These are phyloP conservation scores for Calidris pugnax DNA, from an alignment of 2,113 vertebrate genomes.

Conservation along the genomic window DNA sequence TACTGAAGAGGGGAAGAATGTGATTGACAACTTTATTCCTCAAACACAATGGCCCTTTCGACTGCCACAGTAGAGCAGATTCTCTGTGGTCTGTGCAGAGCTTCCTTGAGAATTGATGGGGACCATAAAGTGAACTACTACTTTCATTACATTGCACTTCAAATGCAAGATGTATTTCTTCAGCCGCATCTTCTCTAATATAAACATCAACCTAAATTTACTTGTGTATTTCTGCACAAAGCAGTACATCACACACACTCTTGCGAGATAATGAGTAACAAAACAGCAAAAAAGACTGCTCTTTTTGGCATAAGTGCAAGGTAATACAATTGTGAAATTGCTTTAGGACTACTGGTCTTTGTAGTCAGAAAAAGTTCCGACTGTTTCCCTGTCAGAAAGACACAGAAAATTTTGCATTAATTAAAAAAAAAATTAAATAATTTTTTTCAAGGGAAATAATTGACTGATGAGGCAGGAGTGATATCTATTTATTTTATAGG, in stretches of 20 bases:
- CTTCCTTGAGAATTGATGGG: constrained; percentile 18
- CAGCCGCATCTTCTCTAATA: not conserved
- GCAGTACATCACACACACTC: not conserved
- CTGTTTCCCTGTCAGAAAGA: not conserved
- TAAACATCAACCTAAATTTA: constrained; percentile 3
- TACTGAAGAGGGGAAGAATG: not conserved
- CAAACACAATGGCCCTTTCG: constrained; percentile 12
- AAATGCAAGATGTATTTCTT: constrained; percentile 24
- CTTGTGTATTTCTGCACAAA: not conserved
- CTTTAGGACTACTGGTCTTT: not conserved
- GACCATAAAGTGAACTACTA: not conserved
- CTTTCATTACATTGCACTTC: not conserved
- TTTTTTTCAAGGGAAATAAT: not conserved
- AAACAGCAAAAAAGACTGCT: not conserved
- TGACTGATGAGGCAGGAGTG: not conserved
- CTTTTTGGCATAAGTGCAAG: not conserved
- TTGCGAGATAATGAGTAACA: not conserved
- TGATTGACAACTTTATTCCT: constrained; percentile 9
- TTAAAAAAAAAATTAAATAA: not conserved
- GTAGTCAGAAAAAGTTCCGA: not conserved
- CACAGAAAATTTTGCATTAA: not conserved
- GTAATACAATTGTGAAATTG: not conserved
- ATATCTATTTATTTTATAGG: not conserved
- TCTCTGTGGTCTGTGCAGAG: not conserved
- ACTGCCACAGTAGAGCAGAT: not conserved